phyloP scores from a whole-genome alignment of 2,113 vertebrate species.

The Centropus bengalensis region DNA sequence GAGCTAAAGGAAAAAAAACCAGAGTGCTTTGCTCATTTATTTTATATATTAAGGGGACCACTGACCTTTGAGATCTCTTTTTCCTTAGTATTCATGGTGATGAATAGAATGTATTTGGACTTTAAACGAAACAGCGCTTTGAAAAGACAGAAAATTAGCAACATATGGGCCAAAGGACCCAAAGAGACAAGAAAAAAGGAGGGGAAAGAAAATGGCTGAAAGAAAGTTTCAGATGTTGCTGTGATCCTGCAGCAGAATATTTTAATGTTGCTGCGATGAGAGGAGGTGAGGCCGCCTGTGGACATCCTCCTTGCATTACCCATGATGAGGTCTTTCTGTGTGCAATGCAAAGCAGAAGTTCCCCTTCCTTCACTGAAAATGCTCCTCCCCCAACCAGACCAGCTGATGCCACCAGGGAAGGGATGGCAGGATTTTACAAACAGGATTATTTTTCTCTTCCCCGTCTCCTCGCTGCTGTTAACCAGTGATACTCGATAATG shows the following conservation, averaged over 20 bases:
- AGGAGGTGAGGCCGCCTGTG: background rate
- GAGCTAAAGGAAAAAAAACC: background rate
- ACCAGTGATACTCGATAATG: background rate
- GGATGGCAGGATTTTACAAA: background rate
- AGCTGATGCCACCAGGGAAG: background rate
- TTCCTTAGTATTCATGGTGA: slow-evolving; percentile 47
- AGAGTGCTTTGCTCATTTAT: slow-evolving; percentile 46
- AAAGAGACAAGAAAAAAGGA: slow-evolving; percentile 59
- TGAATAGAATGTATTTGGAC: slow-evolving; percentile 72
- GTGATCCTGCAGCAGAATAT: slow-evolving; percentile 31
- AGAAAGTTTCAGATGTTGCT: slow-evolving; percentile 63
- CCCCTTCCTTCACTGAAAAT: background rate
- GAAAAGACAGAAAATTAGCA: slow-evolving; percentile 80
- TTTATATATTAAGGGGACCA: slow-evolving; percentile 62
- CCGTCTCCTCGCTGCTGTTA: background rate
- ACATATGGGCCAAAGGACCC: slow-evolving; percentile 70
- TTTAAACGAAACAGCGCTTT: slow-evolving; percentile 74
- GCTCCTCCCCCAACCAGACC: rapidly evolving
- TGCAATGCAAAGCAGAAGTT: background rate
- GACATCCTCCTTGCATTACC: background rate
- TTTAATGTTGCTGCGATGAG: background rate
- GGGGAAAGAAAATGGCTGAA: slow-evolving; percentile 31
- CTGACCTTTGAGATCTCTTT: slow-evolving; percentile 63
- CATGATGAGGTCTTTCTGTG: background rate
- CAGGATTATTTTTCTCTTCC: background rate